These are phyloP conservation scores for Reticulitermes speratus DNA, from an alignment of 1,140 invertebrate genomes.

Conservation along the genomic window DNA sequence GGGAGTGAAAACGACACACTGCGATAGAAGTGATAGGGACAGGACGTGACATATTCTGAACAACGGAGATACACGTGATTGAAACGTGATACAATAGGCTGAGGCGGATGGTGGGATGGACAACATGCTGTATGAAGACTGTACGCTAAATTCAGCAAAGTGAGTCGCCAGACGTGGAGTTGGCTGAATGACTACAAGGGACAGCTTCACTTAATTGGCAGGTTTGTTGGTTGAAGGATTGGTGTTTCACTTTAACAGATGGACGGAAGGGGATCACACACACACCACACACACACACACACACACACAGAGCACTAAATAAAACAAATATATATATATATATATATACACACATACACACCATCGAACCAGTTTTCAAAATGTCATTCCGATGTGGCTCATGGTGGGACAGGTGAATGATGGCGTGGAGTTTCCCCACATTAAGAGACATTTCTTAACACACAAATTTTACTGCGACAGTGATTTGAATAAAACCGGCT, in stretches of 20 bases:
- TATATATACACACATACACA: neutral
- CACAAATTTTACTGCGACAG: neutral
- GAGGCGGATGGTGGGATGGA: neutral
- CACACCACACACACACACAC: neutral
- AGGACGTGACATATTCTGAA: neutral
- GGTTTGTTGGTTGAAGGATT: constrained; percentile 26
- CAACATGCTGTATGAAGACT: neutral
- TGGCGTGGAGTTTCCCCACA: constrained; percentile 17
- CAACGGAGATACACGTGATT: neutral
- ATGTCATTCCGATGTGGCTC: constrained; percentile 9
- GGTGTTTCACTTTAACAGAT: constrained; percentile 8
- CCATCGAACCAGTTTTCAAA: constrained; percentile 24
- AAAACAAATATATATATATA: neutral
- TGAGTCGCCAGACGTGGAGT: neutral
- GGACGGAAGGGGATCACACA: neutral
- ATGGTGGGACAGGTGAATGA: constrained; percentile 15
- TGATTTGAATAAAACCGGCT: constrained; percentile 25
- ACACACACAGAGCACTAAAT: neutral
- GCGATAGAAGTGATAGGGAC: too few species aligned
- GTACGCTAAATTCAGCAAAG: neutral
- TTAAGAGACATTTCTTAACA: neutral
- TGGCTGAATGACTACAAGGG: neutral
- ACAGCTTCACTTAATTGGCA: constrained; percentile 26
- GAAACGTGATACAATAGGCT: neutral
- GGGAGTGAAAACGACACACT: too few species aligned